phyloP scores from a whole-genome alignment of 2,113 vertebrate genomes.

The Craseonycteris thonglongyai region DNA sequence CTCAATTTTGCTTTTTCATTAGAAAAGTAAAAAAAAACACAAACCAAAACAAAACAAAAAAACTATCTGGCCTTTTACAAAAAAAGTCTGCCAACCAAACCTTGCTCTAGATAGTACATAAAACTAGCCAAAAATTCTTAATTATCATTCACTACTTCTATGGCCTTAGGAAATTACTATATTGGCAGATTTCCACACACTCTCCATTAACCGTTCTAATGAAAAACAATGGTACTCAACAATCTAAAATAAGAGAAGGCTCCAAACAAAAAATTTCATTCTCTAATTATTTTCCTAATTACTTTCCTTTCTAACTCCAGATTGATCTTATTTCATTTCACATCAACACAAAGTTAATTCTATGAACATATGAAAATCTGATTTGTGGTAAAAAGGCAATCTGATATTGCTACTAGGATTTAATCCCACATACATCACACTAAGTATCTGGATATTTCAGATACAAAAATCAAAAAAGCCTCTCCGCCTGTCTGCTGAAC shows the following conservation, averaged over 20 bases:
- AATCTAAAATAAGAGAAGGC: neutral
- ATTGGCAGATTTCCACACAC: neutral
- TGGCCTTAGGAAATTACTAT: neutral
- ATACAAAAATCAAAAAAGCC: neutral
- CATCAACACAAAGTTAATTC: conserved; percentile 29
- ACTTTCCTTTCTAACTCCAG: neutral
- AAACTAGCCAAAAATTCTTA: neutral
- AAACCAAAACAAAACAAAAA: neutral
- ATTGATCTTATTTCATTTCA: neutral
- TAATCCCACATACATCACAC: neutral
- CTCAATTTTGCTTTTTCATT: neutral
- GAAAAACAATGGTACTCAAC: neutral
- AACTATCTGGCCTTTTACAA: neutral
- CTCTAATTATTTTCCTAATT: neutral
- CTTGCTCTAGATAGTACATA: neutral
- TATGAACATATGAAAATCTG: neutral
- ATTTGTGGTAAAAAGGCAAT: neutral
- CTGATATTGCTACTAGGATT: neutral
- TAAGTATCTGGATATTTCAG: neutral
- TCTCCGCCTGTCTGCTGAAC: neutral
- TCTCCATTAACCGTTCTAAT: neutral
- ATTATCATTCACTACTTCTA: neutral
- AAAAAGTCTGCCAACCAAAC: neutral
- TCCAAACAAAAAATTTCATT: neutral
- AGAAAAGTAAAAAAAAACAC: neutral